Conservation (phyloP, 2,113 vertebrate species). For the Alethe castanea region DNA sequence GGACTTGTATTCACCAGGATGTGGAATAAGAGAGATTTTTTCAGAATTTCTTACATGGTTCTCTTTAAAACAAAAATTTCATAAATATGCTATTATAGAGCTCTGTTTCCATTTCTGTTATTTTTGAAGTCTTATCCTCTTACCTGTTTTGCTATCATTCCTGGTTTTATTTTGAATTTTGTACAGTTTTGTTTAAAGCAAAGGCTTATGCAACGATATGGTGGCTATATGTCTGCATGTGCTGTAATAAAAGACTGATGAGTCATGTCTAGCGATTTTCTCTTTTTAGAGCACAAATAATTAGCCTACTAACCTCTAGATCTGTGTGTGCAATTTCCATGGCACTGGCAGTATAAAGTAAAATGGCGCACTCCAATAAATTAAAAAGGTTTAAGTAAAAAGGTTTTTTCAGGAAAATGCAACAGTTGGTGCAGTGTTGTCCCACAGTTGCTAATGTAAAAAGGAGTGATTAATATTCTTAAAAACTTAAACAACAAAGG, state of each 20-base stretch:
- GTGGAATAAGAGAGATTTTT: background rate
- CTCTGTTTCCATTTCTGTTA: background rate
- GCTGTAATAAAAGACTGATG: background rate
- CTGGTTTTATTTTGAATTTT: background rate
- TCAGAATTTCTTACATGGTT: background rate
- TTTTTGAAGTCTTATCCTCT: background rate
- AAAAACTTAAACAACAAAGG: background rate
- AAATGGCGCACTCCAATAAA: background rate
- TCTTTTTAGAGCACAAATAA: background rate
- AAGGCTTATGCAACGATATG: background rate
- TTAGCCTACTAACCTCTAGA: background rate
- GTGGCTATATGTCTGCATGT: background rate
- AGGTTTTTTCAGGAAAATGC: background rate
- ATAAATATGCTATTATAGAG: background rate
- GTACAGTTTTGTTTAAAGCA: background rate
- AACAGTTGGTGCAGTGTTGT: fast-evolving
- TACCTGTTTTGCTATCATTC: background rate
- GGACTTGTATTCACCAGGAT: background rate
- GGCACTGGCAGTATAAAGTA: fast-evolving
- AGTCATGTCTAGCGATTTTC: background rate
- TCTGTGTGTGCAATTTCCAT: background rate
- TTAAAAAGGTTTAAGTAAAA: fast-evolving
- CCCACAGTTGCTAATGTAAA: background rate
- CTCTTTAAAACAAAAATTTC: background rate
- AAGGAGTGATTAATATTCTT: background rate